Base-by-base conservation (phyloP, 2,797 vertebrate genomes). In the Sebastes cheni region DNA sequence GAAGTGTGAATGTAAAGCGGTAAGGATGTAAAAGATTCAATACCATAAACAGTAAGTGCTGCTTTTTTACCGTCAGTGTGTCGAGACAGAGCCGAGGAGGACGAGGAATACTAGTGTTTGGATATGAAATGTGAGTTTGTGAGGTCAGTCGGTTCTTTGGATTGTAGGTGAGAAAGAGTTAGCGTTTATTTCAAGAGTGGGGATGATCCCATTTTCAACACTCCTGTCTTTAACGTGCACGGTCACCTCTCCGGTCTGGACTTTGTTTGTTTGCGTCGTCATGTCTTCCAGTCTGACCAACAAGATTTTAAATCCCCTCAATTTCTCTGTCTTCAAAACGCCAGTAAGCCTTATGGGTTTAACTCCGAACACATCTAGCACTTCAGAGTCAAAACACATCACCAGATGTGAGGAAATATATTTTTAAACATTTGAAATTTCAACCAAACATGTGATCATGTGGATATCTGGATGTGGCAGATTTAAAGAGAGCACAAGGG, bases 211-310 rank as follows among this genome's bases (percentile, higher is more conserved):
- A 69, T 25, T 55, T 5, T n/a, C 8, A 12, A 39, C 46, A 10
- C 27, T n/a, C 54, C 20, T 72, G 83, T 88, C 85, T 88, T 71
- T 54, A 72, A 77, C 4, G 65, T 32, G 81, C 58, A 16, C 80
- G 6, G 81, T 83, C 88, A 42, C 36, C 20, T 65, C 85, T 91
- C 73, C 1, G 27, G 75, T 86, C 84, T 80, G 80, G 83, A 85
- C 82, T 85, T 71, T 85, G 68, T 88, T 73, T 73, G 83, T 91
- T 82, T 39, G 80, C 56, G 61, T 87, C 30, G 68, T 92, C 83
- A 86, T 30, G 92, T 93, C 93, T 91, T 92, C 90, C 91, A 90
- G 86, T 89, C 77, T 78, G 83, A 92, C 83, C 82, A 85, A 81
- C 76, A 46, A 82, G 55, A 81, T 79, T 81, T 84, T 27, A 82